Evolutionary conservation across 2,888 invertebrate species (phyloP), one percentile per base, ranked within the genome.

Genomic region (Tenthredo notha): DNA sequence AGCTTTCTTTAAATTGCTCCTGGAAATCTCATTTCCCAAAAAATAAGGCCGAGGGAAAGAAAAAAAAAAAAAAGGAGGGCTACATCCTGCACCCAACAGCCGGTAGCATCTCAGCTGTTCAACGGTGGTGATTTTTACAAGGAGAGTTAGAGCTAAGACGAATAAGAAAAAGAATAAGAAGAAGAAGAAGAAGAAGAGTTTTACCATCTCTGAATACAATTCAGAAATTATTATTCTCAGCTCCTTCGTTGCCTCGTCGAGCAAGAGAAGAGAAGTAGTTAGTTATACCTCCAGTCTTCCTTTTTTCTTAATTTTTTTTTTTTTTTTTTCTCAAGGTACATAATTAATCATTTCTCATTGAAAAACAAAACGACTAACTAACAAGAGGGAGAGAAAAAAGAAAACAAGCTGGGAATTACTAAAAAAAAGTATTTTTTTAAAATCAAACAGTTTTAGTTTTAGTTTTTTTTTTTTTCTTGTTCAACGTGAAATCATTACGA

Each of bases 1-100:
- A 89, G 88, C 88, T 89, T 87, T 86, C 86, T 87, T 87, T 86
- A 89, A 89, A 89, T 89, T 89, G 88, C 87, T 85, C 85, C 87
- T 87, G 89, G 77, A 88, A 89, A 89, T 89, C 88, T 89, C 89
- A 89, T 89, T 89, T 88, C 85, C 25, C 65, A 43, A 15, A n/a
- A 77, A 75, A 83, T 47, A 77, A 25, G 67, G 29, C 21, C 21
- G 84, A 85, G 75, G 84, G 74, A 78, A 85, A 70, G 61, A 18
- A n/a, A 7, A 37, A 37, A 84, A 85, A 70, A 74, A 25, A n/a
- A 3, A 37, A 37, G 40, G 6, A 33, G 4, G 10, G 0, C 25
- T 25, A n/a, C 0, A 84, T 29, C 43, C 37, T 37, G 37, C 12
- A 40, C 3, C n/a, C 33, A 21, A 12, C 37, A 37, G 15, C n/a